Base-by-base conservation (phyloP, 1,140 invertebrate species). In the Brachionus asplanchnoidis region DNA sequence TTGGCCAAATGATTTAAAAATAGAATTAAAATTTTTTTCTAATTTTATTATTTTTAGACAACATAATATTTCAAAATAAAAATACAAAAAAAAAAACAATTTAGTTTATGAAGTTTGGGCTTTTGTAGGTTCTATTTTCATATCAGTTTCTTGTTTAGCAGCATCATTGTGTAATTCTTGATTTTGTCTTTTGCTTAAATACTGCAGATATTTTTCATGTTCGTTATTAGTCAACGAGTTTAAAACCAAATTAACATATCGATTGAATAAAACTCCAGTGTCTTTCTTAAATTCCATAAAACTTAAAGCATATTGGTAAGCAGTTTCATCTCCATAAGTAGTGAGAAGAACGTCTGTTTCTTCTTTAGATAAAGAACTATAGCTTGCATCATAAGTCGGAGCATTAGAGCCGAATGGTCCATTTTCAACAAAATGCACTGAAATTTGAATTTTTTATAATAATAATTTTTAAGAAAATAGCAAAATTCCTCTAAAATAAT, bases 321-420 rank as follows among this genome's bases (percentile, higher is more conserved):
- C 93, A n/a, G 92, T 93, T 84, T 95, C 94, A 89, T 95, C 94
- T 0, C 95, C 96, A 88, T 98, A 96, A 0, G 96, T 97, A 85
- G 94, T 93, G 4, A 95, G 93, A 0, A 99, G 92, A 85, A 99
- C 88, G 87, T 97, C 95, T 0, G 95, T 94, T 88, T 99, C 97
- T 86, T 97, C 95, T 88, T 97, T 95, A 11, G 93, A 95, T 23
- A 99, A 90, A 87, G 95, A 97, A 0, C 97, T 93, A 91, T 97
- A 98, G 2, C 95, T 96, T 0, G 95, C 97, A 89, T 99, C 97
- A 89, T 96, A 96, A 20, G 93, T 93, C 0, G 97, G 97, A 2
- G 96, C 96, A 91, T 97, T 97, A 2, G 95, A 96, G 46, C 95
- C 94, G 91, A 96, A 99, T 3, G 96, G 93, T 0, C 96, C 97